A percentile compares a stretch with the other conserved stretches of the same genome.
phyloP scores from a whole-genome alignment of 2,113 vertebrate genomes.

The Engystomops pustulosus region DNA sequence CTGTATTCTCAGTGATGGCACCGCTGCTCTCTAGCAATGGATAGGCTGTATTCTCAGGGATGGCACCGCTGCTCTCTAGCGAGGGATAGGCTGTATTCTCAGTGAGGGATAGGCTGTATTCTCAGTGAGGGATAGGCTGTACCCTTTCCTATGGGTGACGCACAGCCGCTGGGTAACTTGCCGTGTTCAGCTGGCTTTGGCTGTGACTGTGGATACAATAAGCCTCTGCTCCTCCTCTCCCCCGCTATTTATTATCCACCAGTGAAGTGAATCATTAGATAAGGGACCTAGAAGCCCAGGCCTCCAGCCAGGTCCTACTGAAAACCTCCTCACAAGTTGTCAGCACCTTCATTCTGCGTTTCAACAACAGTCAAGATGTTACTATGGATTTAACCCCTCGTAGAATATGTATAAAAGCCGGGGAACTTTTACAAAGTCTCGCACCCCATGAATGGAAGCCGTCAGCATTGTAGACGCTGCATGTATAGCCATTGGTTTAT shows the following conservation, averaged over 20 bases:
- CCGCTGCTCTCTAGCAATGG: not conserved
- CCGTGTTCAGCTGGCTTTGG: conserved; percentile 15
- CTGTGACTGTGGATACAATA: conserved; percentile 4
- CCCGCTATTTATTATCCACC: conserved; percentile 37
- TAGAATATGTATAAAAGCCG: not conserved
- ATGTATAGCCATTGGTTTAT: too few species aligned
- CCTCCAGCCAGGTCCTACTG: conserved; percentile 42
- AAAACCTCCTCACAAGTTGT: conserved; percentile 33
- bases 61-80: not conserved
- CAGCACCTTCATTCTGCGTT: conserved; percentile 32
- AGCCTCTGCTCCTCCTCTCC: not conserved
- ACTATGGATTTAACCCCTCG: not conserved
- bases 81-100: not conserved
- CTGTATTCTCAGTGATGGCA: not conserved
- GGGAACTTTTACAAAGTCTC: not conserved
- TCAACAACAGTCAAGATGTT: conserved; percentile 10
- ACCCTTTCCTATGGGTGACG: conserved; percentile 29
- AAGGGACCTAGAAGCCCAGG: conserved; percentile 41
- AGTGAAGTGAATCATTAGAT: conserved; percentile 48
- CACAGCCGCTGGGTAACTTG: too few species aligned
- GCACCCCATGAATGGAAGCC: not conserved
- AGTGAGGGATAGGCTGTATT: not conserved
- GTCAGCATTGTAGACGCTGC: too few species aligned
- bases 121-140: too few species aligned
- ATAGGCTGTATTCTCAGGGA: not conserved